Base-by-base conservation (phyloP, 1,140 invertebrate genomes). In the Pristionchus pacificus region DNA sequence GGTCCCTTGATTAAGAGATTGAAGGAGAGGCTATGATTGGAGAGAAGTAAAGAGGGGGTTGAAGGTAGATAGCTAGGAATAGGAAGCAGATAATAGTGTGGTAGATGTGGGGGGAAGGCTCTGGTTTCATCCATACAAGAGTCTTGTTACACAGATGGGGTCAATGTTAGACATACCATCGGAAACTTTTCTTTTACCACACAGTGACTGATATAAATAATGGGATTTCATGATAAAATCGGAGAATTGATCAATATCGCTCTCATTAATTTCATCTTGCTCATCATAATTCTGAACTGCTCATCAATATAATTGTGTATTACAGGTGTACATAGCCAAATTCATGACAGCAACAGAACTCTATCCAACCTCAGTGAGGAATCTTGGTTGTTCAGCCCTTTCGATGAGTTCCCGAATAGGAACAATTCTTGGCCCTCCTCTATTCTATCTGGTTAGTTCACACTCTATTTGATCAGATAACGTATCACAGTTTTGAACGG, bases 261-360 rank as follows among this genome's bases (percentile, higher is more conserved):
- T 28, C 6, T 2, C 13, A 65, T 13, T 3, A 69, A 27, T 68
- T 29, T 49, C 10, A 33, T 19, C 19, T 49, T 65, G 49, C n/a
- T n/a, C n/a, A n/a, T n/a, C n/a, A n/a, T n/a, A n/a, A n/a, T n/a
- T n/a, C n/a, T n/a, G n/a, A 71, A 1, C 19, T 74, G 33, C 25
- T 64, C 29, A 24, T 30, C n/a, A 28, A 6, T 25, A 30, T 0
- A 65, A 49, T 57, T n/a, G 1, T 14, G n/a, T n/a, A n/a, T 15
- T 72, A 6, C 25, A 75, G 66, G 67, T 75, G 28, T 75, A 75
- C 66, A 75, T 75, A n/a, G 71, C 74, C 15, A 64, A 75, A 49
- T 71, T 71, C 19, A 72, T 75, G 10, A 60, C 63, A 24, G 38
- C 58, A 1, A 74, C 38, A 32, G 74, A 75, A 29, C 55, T 74